Conservation (phyloP, 2,888 invertebrate species). For the Polyploca ridens region DNA sequence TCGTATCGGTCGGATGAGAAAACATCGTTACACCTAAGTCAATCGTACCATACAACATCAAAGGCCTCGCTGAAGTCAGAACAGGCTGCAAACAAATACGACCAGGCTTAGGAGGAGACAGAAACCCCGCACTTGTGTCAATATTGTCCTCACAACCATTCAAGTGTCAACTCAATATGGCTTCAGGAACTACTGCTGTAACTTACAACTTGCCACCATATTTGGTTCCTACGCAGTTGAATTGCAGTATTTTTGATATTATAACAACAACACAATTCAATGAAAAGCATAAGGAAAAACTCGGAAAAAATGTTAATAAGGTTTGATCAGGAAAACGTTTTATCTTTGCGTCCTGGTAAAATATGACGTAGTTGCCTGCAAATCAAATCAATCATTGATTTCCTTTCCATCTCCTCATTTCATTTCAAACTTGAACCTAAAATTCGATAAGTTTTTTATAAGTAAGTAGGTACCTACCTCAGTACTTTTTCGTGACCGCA, state of each 20-base stretch:
- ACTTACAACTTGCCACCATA: constrained; percentile 46
- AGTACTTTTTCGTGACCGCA: background rate
- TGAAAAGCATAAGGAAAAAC: background rate
- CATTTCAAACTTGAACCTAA: background rate
- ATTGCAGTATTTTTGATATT: background rate
- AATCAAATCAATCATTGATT: background rate
- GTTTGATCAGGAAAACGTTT: background rate
- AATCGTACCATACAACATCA: constrained; percentile 35
- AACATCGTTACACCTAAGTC: constrained; percentile 35
- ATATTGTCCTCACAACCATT: constrained; percentile 59
- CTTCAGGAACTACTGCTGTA: constrained; percentile 57
- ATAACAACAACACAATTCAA: background rate
- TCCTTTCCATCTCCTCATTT: background rate
- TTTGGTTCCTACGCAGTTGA: constrained; percentile 4
- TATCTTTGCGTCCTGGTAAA: background rate
- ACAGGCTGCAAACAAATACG: constrained; percentile 24
- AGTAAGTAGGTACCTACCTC: background rate
- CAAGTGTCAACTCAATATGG: constrained; percentile 57
- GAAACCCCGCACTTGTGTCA: constrained; percentile 74
- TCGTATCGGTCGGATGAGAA: background rate
- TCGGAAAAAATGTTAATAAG: background rate
- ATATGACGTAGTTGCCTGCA: no score
- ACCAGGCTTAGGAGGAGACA: constrained; percentile 27
- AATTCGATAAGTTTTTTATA: background rate
- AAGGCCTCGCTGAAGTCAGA: constrained; percentile 35